Evolutionary conservation across 2,888 invertebrate species (phyloP).

Genomic region (Helobdella robusta): DNA sequence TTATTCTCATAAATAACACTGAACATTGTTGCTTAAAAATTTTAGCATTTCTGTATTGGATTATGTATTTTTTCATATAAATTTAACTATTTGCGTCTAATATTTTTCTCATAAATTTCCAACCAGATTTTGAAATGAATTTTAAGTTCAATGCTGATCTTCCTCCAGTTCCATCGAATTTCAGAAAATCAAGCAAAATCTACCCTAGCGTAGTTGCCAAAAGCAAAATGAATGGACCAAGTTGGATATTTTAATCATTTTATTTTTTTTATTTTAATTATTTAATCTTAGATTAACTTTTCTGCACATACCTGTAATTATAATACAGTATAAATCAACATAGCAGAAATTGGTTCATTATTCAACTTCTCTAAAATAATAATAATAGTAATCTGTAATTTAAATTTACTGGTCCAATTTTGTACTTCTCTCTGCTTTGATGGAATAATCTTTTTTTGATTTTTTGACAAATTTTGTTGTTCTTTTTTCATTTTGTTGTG

Average conservation of each 20-base stretch:
- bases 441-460: too few relatives aligned
- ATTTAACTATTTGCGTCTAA: too few relatives aligned
- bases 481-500: too few relatives aligned
- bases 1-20: too few relatives aligned
- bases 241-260: too few relatives aligned
- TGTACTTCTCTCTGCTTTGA: too few relatives aligned
- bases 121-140: conserved; percentile 8
- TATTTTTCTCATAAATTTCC: not conserved
- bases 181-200: conserved; percentile 10
- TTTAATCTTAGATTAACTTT: too few relatives aligned
- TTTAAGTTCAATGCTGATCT: conserved; percentile 9
- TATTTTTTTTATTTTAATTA: too few relatives aligned
- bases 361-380: not conserved
- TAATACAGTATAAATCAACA: too few relatives aligned
- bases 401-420: not conserved
- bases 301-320: too few relatives aligned
- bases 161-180: conserved; percentile 12
- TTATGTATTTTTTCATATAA: not conserved
- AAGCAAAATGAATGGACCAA: conserved; percentile 1
- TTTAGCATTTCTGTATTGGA: not conserved
- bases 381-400: not conserved
- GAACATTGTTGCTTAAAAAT: not conserved
- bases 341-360: not conserved
- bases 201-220: conserved; percentile 15
- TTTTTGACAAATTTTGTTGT: too few relatives aligned